Evolutionary conservation across 2,797 vertebrate species (phyloP).

Genomic region (Lateolabrax maculatus): DNA sequence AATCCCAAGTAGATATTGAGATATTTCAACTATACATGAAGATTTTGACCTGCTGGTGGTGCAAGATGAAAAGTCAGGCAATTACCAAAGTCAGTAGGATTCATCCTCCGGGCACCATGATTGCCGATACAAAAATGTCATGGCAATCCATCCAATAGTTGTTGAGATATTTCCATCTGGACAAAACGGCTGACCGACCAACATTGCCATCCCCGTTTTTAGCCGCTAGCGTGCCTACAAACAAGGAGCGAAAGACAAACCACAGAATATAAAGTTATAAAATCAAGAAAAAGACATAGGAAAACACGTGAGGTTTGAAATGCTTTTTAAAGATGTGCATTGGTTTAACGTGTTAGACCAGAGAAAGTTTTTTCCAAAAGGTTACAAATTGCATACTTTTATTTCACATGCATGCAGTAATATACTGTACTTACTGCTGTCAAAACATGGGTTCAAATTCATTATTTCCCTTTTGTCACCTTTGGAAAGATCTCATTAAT

Average conservation of each 20-base stretch:
- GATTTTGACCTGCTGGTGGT: not conserved
- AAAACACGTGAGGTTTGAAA: too few species aligned
- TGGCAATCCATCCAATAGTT: not conserved
- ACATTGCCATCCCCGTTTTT: not conserved
- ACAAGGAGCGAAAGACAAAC: not conserved
- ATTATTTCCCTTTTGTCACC: not conserved
- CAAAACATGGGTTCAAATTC: not conserved
- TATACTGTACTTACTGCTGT: not conserved
- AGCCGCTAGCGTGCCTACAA: not conserved
- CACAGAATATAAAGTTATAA: too few species aligned
- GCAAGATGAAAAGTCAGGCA: not conserved
- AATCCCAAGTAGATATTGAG: not conserved
- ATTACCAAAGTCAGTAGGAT: not conserved
- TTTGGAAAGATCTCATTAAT: constrained; percentile 15
- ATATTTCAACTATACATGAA: not conserved
- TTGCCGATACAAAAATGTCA: not conserved
- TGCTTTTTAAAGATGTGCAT: not conserved
- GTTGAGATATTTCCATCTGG: not conserved
- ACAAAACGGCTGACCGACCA: not conserved
- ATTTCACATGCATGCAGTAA: not conserved
- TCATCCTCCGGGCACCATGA: not conserved
- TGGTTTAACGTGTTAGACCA: not conserved
- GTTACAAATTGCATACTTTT: not conserved
- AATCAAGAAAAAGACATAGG: not conserved
- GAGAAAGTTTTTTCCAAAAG: not conserved